phyloP scores from a whole-genome alignment of 2,888 invertebrate species.

The Ptychoptera albimana region DNA sequence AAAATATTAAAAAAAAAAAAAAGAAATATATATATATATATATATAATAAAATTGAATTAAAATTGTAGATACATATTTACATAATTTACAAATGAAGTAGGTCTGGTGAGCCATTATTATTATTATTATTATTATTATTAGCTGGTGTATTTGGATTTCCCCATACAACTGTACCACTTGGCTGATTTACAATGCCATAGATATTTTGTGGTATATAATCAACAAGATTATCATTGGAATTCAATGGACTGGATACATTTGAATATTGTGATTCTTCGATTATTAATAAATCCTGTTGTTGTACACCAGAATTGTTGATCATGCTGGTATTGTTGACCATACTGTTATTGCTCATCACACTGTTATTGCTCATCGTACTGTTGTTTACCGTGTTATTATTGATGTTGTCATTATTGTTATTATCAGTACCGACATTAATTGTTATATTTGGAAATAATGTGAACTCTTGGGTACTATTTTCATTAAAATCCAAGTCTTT shows the following conservation, averaged over 20 bases:
- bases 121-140: too few relatives aligned
- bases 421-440: neutral
- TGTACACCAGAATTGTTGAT: neutral
- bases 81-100: neutral
- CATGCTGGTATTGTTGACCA: neutral
- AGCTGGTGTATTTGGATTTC: neutral
- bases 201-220: neutral
- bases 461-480: too few relatives aligned
- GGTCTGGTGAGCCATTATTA: constrained; percentile 1
- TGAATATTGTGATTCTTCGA: constrained; percentile 1
- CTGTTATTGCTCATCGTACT: neutral
- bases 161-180: constrained; percentile 1
- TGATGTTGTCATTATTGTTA: neutral
- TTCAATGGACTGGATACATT: constrained; percentile 2
- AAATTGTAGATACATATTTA: neutral
- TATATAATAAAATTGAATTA: neutral
- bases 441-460: neutral
- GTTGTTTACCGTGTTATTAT: neutral
- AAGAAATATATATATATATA: too few relatives aligned
- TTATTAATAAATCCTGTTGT: neutral
- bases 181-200: neutral
- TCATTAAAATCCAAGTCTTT: too few relatives aligned
- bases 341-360: neutral
- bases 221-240: neutral
- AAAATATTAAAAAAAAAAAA: too few relatives aligned